Percentiles rank a stretch among this genome's conserved stretches.
These are phyloP conservation scores for Erythrocebus patas DNA, from an alignment of 2,113 vertebrate genomes.

Conservation along the genomic window DNA sequence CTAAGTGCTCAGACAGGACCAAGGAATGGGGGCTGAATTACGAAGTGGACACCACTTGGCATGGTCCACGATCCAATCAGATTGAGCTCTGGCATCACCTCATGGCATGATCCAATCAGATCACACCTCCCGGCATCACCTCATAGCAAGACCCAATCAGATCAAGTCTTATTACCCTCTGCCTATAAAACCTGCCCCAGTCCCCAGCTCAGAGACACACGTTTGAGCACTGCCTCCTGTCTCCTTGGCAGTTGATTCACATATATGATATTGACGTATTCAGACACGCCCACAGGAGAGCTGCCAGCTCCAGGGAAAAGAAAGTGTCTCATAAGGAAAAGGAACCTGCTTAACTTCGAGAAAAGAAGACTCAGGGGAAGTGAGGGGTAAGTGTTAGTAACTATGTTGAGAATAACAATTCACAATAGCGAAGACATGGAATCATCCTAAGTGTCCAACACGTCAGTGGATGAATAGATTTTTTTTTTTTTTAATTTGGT, in stretches of 20 bases:
- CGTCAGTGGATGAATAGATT: not conserved
- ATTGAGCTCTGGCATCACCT: not conserved
- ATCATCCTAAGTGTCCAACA: not conserved
- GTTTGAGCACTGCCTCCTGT: not conserved
- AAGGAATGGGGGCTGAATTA: not conserved
- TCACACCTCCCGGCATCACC: not conserved
- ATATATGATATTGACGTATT: not conserved
- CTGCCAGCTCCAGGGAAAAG: not conserved
- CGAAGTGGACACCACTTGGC: not conserved
- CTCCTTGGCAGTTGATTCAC: not conserved
- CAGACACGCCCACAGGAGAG: not conserved
- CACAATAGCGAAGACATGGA: not conserved
- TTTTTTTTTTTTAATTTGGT: not conserved
- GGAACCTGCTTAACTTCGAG: not conserved
- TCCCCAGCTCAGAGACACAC: not conserved
- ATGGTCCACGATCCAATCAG: not conserved
- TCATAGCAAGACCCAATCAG: not conserved
- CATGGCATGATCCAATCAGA: not conserved
- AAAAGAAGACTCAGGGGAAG: not conserved
- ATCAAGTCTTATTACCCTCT: not conserved
- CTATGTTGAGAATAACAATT: not conserved
- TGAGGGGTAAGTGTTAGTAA: not conserved
- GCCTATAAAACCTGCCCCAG: not conserved
- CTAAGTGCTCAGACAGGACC: not conserved
- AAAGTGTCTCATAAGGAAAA: not conserved